phyloP scores from a whole-genome alignment of 2,113 vertebrate genomes.

The Charina bottae region DNA sequence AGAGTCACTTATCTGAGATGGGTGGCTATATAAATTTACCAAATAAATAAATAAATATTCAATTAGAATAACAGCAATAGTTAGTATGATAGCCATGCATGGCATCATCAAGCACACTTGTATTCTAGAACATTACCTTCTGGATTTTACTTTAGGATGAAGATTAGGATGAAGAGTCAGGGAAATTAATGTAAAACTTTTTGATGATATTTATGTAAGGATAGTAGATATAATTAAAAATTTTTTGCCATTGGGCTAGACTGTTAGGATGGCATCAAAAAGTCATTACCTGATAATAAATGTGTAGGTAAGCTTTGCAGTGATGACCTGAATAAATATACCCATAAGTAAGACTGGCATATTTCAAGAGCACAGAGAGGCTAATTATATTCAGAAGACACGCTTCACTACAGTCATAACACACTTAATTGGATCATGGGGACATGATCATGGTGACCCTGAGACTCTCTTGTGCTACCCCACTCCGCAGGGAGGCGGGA shows the following conservation, averaged over 20 bases:
- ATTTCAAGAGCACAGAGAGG: neutral
- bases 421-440: constrained; percentile 1
- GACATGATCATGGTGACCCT: too few relatives aligned
- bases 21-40: neutral
- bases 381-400: neutral
- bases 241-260: neutral
- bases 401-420: neutral
- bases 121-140: neutral
- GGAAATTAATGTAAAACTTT: neutral
- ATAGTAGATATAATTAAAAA: too few relatives aligned
- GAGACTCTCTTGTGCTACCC: too few relatives aligned
- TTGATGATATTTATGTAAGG: neutral
- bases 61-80: neutral
- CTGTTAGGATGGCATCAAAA: neutral
- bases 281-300: neutral
- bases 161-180: neutral
- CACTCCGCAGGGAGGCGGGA: too few relatives aligned
- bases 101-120: neutral
- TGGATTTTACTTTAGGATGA: neutral
- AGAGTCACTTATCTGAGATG: neutral
- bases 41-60: neutral
- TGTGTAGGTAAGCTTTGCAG: neutral
- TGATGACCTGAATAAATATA: neutral
- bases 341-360: neutral
- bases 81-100: neutral